Percentiles rank a stretch among this genome's conserved stretches.
phyloP scores from a whole-genome alignment of 2,888 invertebrate species.

The Pasiphila rectangulata region DNA sequence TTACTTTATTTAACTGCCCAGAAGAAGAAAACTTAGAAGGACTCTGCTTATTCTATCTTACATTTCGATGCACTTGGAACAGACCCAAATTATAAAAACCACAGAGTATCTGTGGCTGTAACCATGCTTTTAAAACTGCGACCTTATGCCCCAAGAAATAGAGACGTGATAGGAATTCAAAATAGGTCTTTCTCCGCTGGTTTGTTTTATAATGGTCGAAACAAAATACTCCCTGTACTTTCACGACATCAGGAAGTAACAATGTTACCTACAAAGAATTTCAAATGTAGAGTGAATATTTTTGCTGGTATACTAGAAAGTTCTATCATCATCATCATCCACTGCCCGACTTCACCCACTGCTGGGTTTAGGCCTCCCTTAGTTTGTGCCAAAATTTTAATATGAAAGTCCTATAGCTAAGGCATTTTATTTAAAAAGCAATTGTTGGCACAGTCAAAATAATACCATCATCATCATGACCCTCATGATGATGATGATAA shows the following conservation, averaged over 20 bases:
- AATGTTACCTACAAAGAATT: constrained; percentile 22
- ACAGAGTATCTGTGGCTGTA: constrained; percentile 4
- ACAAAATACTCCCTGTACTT: constrained; percentile 21
- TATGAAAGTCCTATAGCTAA: too few relatives aligned
- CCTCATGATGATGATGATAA: too few relatives aligned
- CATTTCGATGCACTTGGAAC: constrained; percentile 38
- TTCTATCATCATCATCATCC: too few relatives aligned
- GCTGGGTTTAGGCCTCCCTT: too few relatives aligned
- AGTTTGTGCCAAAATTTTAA: too few relatives aligned
- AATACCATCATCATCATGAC: too few relatives aligned
- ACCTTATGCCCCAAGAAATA: constrained; percentile 14
- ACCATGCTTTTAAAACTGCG: constrained; percentile 2
- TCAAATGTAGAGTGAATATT: constrained; percentile 13
- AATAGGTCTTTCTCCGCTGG: constrained; percentile 12
- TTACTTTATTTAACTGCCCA: too few relatives aligned
- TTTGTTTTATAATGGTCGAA: constrained; percentile 21
- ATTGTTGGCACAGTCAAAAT: background rate
- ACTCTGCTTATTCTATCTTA: constrained; percentile 31
- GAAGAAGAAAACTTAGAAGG: constrained; percentile 29
- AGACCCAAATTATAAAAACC: constrained; percentile 29
- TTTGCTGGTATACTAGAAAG: constrained; percentile 1
- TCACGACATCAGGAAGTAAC: constrained; percentile 1
- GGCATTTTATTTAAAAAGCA: background rate
- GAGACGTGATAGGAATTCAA: background rate
- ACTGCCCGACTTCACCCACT: too few relatives aligned